phyloP scores from a whole-genome alignment of 2,113 vertebrate species.

The Bucco capensis region DNA sequence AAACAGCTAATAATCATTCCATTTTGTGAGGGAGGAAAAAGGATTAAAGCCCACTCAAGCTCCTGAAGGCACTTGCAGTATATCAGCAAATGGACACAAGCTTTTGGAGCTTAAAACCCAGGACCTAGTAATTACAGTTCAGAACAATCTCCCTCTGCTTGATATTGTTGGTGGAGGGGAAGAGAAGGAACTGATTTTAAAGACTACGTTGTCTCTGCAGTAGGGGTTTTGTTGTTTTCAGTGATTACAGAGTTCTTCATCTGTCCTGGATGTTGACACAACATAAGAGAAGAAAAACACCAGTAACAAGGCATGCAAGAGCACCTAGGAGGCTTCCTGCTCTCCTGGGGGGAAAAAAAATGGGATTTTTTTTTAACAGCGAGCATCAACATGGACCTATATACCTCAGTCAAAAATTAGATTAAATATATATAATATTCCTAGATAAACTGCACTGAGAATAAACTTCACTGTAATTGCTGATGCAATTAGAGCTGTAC shows the following conservation, averaged over 20 bases:
- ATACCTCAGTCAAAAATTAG: neutral
- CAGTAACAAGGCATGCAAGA: neutral
- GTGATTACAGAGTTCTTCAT: neutral
- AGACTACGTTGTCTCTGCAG: neutral
- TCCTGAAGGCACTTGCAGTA: neutral
- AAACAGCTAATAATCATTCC: neutral
- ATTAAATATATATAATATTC: neutral
- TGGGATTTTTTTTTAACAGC: neutral
- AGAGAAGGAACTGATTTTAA: neutral
- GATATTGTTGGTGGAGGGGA: neutral
- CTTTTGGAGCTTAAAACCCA: neutral
- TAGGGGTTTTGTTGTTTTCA: neutral
- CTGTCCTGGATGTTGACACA: neutral
- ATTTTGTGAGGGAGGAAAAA: neutral
- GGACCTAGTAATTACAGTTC: neutral
- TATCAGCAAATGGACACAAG: neutral
- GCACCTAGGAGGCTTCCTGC: neutral
- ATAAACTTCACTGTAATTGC: neutral
- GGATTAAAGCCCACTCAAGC: neutral
- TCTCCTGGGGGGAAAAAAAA: neutral
- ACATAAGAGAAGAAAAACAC: neutral
- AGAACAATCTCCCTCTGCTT: neutral
- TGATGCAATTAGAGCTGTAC: neutral
- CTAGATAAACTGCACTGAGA: neutral
- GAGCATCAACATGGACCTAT: neutral